These are phyloP conservation scores for Heptranchias perlo DNA, from an alignment of 2,113 vertebrate genomes.

Conservation along the genomic window DNA sequence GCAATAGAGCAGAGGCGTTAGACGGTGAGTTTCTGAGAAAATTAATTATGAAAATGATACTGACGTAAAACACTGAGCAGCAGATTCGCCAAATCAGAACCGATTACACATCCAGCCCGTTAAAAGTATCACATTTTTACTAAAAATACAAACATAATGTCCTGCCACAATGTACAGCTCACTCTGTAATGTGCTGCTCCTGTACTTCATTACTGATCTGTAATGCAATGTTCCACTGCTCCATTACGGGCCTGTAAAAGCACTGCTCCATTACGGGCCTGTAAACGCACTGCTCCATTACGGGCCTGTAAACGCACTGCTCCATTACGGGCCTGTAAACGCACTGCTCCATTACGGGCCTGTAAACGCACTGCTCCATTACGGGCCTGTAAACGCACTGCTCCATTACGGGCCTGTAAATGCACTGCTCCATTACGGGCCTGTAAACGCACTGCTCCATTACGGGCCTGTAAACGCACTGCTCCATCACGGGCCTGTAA, in stretches of 20 bases:
- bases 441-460: background rate
- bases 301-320: too few relatives aligned
- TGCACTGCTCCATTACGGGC: background rate
- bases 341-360: too few relatives aligned
- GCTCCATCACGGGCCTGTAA: too few relatives aligned
- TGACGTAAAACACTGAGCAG: background rate
- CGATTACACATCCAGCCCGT: too few relatives aligned
- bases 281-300: too few relatives aligned
- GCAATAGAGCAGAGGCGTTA: slow-evolving; percentile 72
- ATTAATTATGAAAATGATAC: background rate
- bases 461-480: too few relatives aligned
- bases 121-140: background rate
- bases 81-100: background rate
- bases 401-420: background rate
- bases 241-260: background rate
- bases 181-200: background rate
- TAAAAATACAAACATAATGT: background rate
- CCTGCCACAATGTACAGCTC: background rate
- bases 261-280: too few relatives aligned
- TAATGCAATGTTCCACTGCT: too few relatives aligned
- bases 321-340: too few relatives aligned
- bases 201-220: background rate
- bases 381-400: too few relatives aligned
- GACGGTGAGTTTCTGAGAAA: slow-evolving; percentile 68
- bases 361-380: too few relatives aligned